These are phyloP conservation scores for Meriones unguiculatus DNA, from an alignment of 2,113 vertebrate genomes.

Conservation along the genomic window DNA sequence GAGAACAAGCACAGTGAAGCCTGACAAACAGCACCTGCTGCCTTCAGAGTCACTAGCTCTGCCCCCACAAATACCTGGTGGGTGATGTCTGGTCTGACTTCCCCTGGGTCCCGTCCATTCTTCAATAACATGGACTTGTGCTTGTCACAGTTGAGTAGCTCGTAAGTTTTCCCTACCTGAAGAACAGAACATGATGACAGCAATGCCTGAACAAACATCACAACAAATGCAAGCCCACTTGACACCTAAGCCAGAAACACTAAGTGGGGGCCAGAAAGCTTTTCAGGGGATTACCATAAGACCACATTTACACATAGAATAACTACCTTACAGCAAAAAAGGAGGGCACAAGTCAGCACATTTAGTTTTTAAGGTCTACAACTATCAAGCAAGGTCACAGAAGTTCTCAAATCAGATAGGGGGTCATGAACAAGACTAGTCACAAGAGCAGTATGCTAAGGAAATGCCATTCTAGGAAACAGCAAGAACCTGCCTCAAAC, in stretches of 20 bases:
- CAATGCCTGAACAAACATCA: neutral
- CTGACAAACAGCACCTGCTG: neutral
- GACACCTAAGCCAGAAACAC: neutral
- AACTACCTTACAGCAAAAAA: neutral
- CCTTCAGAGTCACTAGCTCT: neutral
- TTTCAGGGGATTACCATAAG: neutral
- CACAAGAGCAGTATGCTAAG: neutral
- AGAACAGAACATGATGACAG: neutral
- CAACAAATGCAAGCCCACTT: neutral
- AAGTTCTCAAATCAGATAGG: neutral
- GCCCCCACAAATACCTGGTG: conserved; percentile 91
- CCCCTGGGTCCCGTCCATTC: conserved; percentile 93
- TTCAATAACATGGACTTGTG: conserved; percentile 94
- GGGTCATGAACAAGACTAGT: neutral
- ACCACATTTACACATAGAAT: neutral
- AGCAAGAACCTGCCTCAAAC: neutral
- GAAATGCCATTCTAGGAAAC: neutral
- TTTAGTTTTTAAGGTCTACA: neutral
- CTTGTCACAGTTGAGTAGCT: conserved; percentile 96
- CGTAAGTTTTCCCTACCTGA: conserved; percentile 96
- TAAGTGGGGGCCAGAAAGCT: neutral
- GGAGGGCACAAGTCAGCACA: neutral
- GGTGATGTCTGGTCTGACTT: conserved; percentile 95
- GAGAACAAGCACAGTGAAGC: neutral
- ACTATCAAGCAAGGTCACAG: neutral